Percentiles rank a stretch among this genome's conserved stretches.
phyloP scores from a whole-genome alignment of 2,888 invertebrate genomes.

The Agrotis exclamationis region DNA sequence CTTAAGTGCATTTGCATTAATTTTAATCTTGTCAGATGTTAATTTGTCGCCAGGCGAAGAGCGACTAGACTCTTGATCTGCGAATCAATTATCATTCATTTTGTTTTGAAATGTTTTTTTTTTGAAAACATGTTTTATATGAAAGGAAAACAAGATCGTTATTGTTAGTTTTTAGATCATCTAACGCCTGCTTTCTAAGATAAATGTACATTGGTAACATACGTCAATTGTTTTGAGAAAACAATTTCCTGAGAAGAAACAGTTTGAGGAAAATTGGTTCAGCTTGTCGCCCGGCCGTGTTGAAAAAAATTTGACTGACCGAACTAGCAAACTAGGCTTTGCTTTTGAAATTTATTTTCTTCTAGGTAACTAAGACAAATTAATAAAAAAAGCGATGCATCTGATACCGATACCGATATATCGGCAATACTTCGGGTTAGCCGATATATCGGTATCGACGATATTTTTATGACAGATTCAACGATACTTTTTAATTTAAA shows the following conservation, averaged over 20 bases:
- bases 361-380: not conserved
- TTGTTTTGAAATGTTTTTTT: conserved; percentile 42
- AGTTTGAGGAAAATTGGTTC: not conserved
- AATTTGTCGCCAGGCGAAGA: conserved; percentile 65
- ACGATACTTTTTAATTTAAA: too few species aligned
- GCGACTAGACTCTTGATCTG: conserved; percentile 56
- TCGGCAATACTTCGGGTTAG: too few species aligned
- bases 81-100: conserved; percentile 57
- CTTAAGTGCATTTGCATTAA: conserved; percentile 74
- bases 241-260: not conserved
- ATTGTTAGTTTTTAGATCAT: not conserved
- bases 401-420: too few species aligned
- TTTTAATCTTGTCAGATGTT: conserved; percentile 71
- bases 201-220: not conserved
- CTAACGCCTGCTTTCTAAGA: not conserved
- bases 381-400: too few species aligned
- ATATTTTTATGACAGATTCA: too few species aligned
- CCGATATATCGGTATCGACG: too few species aligned
- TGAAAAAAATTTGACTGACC: not conserved
- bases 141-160: conserved; percentile 18
- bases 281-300: not conserved
- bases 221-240: not conserved
- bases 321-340: too few species aligned
- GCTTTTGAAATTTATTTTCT: not conserved
- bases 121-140: conserved; percentile 38